phyloP scores from a whole-genome alignment of 2,113 vertebrate species.

The Rhipidura dahli region DNA sequence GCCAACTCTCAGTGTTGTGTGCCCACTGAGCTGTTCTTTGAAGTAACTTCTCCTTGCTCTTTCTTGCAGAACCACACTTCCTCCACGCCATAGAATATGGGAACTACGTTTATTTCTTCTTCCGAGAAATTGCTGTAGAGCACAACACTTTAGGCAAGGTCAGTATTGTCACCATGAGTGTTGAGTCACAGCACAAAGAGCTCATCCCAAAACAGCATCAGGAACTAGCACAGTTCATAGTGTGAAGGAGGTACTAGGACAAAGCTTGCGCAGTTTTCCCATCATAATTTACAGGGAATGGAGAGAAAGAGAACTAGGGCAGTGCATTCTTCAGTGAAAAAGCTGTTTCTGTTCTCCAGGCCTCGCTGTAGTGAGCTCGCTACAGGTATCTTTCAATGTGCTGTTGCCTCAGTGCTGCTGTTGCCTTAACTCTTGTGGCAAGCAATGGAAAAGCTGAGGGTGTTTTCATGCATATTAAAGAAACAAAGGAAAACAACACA shows the following conservation, averaged over 20 bases:
- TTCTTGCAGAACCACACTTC: constrained; percentile 93
- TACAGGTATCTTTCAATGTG: constrained; percentile 1
- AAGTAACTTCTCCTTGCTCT: background rate
- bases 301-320: background rate
- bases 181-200: background rate
- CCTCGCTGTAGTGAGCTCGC: background rate
- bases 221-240: background rate
- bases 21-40: background rate
- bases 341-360: background rate
- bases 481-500: constrained; percentile 31
- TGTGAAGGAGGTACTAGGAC: background rate
- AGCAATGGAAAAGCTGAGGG: constrained; percentile 21
- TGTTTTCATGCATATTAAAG: constrained; percentile 28
- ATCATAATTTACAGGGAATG: background rate
- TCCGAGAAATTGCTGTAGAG: constrained; percentile 95
- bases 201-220: background rate
- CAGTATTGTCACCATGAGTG: background rate
- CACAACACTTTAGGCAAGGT: constrained; percentile 98
- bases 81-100: constrained; percentile 97
- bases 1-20: background rate
- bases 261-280: background rate
- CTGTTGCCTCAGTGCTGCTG: background rate
- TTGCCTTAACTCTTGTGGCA: constrained; percentile 16
- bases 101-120: constrained; percentile 98
- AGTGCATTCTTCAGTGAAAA: background rate